phyloP scores from a whole-genome alignment of 2,113 vertebrate species.

The Oreochromis spilurus region DNA sequence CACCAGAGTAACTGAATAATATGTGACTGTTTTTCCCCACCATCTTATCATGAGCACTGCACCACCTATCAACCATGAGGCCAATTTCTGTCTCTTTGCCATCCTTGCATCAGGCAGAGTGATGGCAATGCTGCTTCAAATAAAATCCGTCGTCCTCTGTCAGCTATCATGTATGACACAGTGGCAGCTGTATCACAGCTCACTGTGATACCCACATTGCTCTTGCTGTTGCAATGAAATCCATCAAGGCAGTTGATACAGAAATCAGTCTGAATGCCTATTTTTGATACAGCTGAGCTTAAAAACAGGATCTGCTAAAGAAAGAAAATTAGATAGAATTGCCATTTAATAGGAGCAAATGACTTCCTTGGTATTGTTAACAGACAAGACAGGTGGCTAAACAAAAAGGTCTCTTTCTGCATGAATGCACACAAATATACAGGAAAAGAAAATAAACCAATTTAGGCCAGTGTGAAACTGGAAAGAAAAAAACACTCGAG shows the following conservation, averaged over 20 bases:
- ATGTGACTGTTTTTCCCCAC: background rate
- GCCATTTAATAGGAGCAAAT: background rate
- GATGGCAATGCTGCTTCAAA: constrained; percentile 36
- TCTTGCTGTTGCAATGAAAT: background rate
- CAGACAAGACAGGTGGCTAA: background rate
- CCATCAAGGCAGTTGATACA: background rate
- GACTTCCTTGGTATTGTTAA: background rate
- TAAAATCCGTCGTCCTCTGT: constrained; percentile 12
- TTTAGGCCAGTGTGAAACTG: background rate
- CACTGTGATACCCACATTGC: background rate
- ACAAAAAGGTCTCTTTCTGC: background rate
- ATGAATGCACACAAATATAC: background rate
- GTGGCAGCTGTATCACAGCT: background rate
- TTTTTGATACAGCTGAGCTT: background rate
- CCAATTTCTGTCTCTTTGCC: constrained; percentile 31
- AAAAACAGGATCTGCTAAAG: background rate
- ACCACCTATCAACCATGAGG: constrained; percentile 3
- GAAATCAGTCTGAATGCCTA: background rate
- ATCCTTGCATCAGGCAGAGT: constrained; percentile 35
- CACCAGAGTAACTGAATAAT: background rate
- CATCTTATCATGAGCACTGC: background rate
- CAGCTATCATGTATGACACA: background rate
- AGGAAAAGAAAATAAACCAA: constrained; percentile 4
- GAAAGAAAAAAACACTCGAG: background rate
- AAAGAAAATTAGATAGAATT: background rate